A percentile compares a stretch with the other conserved stretches of the same genome.
phyloP scores from a whole-genome alignment of 2,797 vertebrate genomes.

The Babyrousa celebensis region DNA sequence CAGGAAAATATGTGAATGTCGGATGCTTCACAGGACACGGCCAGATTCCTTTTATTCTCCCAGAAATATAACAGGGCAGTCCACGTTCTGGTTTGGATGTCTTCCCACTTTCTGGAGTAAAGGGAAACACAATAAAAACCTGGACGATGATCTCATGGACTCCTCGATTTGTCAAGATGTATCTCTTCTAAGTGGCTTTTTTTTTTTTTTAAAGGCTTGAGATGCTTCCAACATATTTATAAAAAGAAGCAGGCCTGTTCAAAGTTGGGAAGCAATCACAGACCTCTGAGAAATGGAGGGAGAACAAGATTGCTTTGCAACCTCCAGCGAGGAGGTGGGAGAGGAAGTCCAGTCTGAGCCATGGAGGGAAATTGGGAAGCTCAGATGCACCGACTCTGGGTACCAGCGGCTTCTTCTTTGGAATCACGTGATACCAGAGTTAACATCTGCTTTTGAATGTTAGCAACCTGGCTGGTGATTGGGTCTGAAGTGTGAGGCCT shows the following conservation, averaged over 20 bases:
- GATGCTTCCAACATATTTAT: slow-evolving; percentile 80
- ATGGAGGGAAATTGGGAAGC: not conserved
- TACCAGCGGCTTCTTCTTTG: not conserved
- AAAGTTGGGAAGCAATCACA: not conserved
- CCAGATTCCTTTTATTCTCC: slow-evolving; percentile 87
- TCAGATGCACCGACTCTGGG: rapidly evolving
- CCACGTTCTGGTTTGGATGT: slow-evolving; percentile 57
- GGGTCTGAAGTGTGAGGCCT: not conserved
- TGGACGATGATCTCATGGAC: slow-evolving; percentile 83
- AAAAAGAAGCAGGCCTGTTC: slow-evolving; percentile 71
- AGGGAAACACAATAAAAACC: slow-evolving; percentile 63
- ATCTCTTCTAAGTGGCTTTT: slow-evolving; percentile 69
- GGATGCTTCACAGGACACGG: slow-evolving; percentile 75
- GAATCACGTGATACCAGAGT: not conserved
- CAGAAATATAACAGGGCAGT: slow-evolving; percentile 78
- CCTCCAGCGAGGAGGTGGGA: not conserved
- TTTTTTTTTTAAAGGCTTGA: slow-evolving; percentile 59
- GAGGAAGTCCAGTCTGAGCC: rapidly evolving
- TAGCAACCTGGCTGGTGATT: not conserved
- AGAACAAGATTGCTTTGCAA: not conserved
- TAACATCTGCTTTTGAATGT: not conserved
- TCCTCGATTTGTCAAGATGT: slow-evolving; percentile 68
- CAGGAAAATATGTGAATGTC: slow-evolving; percentile 82
- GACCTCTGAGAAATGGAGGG: slow-evolving; percentile 36
- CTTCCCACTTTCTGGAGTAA: slow-evolving; percentile 72